These are phyloP conservation scores for Volucella inanis DNA, from an alignment of 2,888 invertebrate species.

Conservation along the genomic window DNA sequence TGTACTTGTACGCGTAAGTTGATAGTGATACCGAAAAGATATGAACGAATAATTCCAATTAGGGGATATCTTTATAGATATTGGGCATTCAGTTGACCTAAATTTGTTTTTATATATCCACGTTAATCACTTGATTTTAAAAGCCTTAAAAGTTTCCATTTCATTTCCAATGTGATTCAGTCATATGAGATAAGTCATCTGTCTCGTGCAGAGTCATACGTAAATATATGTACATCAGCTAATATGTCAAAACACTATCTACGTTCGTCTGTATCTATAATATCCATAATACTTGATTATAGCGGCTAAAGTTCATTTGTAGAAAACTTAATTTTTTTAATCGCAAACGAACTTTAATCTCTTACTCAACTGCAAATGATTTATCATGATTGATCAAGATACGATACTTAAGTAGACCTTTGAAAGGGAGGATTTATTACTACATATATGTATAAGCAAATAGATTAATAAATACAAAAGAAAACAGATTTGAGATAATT, in stretches of 20 bases:
- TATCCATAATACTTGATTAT: background rate
- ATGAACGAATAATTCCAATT: background rate
- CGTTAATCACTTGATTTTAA: background rate
- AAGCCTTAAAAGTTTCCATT: constrained; percentile 16
- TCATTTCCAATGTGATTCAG: background rate
- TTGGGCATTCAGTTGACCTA: constrained; percentile 15
- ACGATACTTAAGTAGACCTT: constrained; percentile 8
- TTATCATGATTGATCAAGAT: constrained; percentile 5
- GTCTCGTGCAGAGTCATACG: no score
- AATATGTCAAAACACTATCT: constrained; percentile 17
- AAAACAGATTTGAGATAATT: background rate
- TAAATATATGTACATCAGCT: background rate
- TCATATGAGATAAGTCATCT: background rate
- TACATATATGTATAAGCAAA: constrained; percentile 1
- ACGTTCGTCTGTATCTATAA: background rate
- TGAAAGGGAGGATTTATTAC: constrained; percentile 11
- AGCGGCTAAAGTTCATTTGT: constrained; percentile 1
- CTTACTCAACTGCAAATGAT: constrained; percentile 6
- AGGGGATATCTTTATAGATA: background rate
- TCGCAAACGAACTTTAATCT: constrained; percentile 3
- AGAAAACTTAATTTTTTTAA: background rate
- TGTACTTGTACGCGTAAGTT: background rate
- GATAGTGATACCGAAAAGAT: constrained; percentile 24
- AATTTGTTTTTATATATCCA: constrained; percentile 23
- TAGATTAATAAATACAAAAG: background rate